phyloP scores from a whole-genome alignment of 1,140 invertebrate genomes.

The Diachasmimorpha longicaudata region DNA sequence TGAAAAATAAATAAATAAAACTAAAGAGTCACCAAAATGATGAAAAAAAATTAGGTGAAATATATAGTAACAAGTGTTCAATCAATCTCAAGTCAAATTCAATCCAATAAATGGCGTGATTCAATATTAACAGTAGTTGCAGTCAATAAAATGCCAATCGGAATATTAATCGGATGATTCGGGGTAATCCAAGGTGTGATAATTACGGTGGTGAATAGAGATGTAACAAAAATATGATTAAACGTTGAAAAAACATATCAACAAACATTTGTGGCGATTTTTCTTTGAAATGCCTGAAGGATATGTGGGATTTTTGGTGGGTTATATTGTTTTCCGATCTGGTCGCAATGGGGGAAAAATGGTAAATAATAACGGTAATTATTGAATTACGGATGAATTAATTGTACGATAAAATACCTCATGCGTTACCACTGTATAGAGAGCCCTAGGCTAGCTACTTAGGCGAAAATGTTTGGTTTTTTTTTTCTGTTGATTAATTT shows the following conservation, averaged over 20 bases:
- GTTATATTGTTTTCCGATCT: slow-evolving; percentile 22
- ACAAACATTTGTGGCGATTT: not conserved
- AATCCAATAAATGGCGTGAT: slow-evolving; percentile 45
- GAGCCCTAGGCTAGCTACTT: slow-evolving; percentile 57
- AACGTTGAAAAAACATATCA: not conserved
- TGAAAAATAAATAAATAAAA: slow-evolving; percentile 29
- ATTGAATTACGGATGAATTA: slow-evolving; percentile 55
- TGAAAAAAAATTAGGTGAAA: slow-evolving; percentile 12
- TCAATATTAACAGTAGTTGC: slow-evolving; percentile 50
- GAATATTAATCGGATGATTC: slow-evolving; percentile 35
- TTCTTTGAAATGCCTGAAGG: not conserved
- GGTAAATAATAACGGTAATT: slow-evolving; percentile 44
- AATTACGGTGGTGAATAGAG: slow-evolving; percentile 25
- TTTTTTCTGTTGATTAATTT: slow-evolving; percentile 23
- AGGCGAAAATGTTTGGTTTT: slow-evolving; percentile 44
- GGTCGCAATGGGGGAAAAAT: slow-evolving; percentile 38
- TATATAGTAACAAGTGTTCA: slow-evolving; percentile 46
- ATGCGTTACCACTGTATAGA: slow-evolving; percentile 62
- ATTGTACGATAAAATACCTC: slow-evolving; percentile 58
- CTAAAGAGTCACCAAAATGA: slow-evolving; percentile 32
- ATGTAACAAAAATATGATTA: not conserved
- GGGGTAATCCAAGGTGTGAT: not conserved
- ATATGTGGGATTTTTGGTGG: not conserved
- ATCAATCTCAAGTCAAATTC: slow-evolving; percentile 46
- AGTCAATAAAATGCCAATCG: slow-evolving; percentile 47